Conservation (phyloP, 1,140 invertebrate species). For the roundworm (Caenorhabditis elegans) region DNA sequence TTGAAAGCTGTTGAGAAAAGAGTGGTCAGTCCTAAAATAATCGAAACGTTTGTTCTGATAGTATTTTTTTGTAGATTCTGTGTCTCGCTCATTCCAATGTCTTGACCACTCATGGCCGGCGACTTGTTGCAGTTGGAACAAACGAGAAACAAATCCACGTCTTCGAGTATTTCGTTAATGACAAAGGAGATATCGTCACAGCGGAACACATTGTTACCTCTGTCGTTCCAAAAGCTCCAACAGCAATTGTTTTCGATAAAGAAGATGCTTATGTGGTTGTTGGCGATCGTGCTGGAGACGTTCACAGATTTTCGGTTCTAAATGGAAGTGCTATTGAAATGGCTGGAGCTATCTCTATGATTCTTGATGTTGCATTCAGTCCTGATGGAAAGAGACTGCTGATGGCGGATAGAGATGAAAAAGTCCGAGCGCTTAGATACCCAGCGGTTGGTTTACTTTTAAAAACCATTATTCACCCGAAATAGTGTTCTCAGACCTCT, state of each 20-base stretch:
- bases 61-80: not conserved
- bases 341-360: conserved; percentile 39
- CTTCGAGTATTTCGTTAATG: not conserved
- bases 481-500: not conserved
- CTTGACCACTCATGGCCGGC: not conserved
- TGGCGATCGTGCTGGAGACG: conserved; percentile 29
- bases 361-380: conserved; percentile 32
- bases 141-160: conserved; percentile 21
- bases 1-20: not conserved
- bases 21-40: not conserved
- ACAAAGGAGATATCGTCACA: not conserved
- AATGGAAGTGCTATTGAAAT: conserved; percentile 25
- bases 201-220: not conserved
- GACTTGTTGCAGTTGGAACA: not conserved
- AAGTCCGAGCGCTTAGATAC: conserved; percentile 24
- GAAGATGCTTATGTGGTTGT: conserved; percentile 21
- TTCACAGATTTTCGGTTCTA: conserved; percentile 23
- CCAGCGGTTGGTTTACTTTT: not conserved
- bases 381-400: conserved; percentile 9
- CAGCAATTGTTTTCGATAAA: conserved; percentile 18
- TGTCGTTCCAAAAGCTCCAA: conserved; percentile 31
- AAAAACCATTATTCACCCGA: not conserved
- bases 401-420: conserved; percentile 39
- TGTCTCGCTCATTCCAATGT: not conserved
- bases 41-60: too few relatives aligned